Base-by-base conservation (phyloP, 2,113 vertebrate species). In the Herpetotheres cachinnans region DNA sequence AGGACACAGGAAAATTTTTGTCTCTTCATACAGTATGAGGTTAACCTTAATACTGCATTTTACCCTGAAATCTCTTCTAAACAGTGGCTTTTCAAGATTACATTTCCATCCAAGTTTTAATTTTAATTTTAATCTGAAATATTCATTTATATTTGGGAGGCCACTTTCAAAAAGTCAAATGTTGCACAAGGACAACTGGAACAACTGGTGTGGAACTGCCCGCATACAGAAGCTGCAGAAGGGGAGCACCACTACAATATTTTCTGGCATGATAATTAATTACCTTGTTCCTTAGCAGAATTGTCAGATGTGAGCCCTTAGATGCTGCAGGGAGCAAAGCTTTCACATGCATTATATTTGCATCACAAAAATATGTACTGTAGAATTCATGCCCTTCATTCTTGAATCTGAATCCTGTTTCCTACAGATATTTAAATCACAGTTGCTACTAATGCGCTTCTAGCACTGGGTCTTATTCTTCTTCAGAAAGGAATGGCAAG, bases 111-210 rank as follows among this genome's bases (percentile, higher is more conserved):
- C 18, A 18, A 52, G 32, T 69, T 93, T 49, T 93, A 79, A 89
- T 67, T 93, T 49, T 93, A 79, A 89, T 67, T 94, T 93, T 87
- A 81, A 80, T 83, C 74, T 73, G 62, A 86, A 82, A 58, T 89
- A 55, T 5, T 92, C 1, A 38, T 83, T 69, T 70, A 24, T 49
- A 30, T 73, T 62, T 89, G 52, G n/a, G 85, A 59, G 42, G 42
- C 18, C 61, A 36, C 71, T 84, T 91, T 86, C 47, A 84, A 79
- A 82, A 81, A 74, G 62, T 55, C 40, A 85, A 44, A 73, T 90
- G 47, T 34, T 73, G 61, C 42, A 74, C 18, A 76, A 66, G 36
- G 47, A 52, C 44, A 70, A 38, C 61, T 55, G 62, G 77, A 89
- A 74, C 24, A 84, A 78, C n/a, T 62, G 52, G 13, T 67, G 49